These are phyloP conservation scores for Hemiprocne comata DNA, from an alignment of 2,113 vertebrate species.

Conservation along the genomic window DNA sequence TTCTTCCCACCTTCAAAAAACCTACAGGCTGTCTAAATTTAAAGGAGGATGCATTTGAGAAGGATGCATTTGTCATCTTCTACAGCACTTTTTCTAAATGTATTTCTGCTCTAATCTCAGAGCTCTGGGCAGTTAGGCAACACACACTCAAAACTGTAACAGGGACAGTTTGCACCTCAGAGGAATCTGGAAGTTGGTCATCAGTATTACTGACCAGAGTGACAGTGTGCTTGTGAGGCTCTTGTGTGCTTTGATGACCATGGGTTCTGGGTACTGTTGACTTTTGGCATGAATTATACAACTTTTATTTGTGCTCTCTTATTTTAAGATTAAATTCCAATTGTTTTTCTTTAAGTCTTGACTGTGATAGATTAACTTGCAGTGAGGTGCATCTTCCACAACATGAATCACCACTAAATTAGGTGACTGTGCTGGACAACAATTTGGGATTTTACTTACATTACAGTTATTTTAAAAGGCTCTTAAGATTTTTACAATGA, in stretches of 20 bases:
- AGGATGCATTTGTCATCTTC: neutral
- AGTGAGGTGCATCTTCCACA: neutral
- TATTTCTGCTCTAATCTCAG: neutral
- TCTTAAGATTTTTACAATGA: neutral
- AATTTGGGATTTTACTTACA: neutral
- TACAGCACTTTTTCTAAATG: neutral
- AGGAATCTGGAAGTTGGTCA: neutral
- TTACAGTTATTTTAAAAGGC: neutral
- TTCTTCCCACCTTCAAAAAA: conserved; percentile 1
- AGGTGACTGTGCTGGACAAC: neutral
- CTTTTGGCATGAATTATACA: neutral
- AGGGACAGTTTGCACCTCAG: neutral
- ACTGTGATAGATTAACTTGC: neutral
- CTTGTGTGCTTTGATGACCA: neutral
- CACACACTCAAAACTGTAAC: neutral
- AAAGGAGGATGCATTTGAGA: neutral
- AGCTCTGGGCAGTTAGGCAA: neutral
- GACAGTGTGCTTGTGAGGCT: neutral
- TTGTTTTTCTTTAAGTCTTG: neutral
- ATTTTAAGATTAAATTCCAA: neutral
- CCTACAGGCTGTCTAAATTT: neutral
- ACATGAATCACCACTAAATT: neutral
- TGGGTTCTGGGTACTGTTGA: neutral
- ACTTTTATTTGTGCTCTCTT: neutral
- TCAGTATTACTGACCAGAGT: neutral